Base-by-base conservation (phyloP, 2,797 vertebrate species). In the Chrysocyon brachyurus region DNA sequence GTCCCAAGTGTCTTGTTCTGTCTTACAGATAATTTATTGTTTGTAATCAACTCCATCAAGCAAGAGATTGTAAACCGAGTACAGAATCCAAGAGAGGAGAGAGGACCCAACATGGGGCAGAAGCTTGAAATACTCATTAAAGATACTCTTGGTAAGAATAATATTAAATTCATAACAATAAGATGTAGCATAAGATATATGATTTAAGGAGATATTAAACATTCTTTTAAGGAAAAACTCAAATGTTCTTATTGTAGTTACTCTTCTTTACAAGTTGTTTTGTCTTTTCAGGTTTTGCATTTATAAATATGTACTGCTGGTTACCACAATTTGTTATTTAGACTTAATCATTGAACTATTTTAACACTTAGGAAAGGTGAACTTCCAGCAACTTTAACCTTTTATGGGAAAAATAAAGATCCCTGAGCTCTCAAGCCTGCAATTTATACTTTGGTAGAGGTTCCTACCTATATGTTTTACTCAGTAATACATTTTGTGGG, bases 21-120 rank as follows among this genome's bases (percentile, higher is more conserved):
- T 97, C 97, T 98, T 99, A 83, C 97, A 99, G 99, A 99, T 99
- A 99, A 99, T 93, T 99, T 99, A 98, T 99, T 99, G 96, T 99
- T 99, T 98, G 99, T 99, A 98, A 99, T 99, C 98, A 99, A 99
- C 96, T 99, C 99, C 98, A 99, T 99, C 98, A 99, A 99, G 98
- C 99, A 99, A 98, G 99, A 99, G 98, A 99, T 99, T 87, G 99
- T 99, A 98, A 99, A 97, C 93, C 99, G 99, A 97, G 99, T 99
- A 57, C 99, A 99, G 98, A 99, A 99, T 98, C 99, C 99, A 88
- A 99, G 99, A 95, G 99, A 99, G 1, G 99, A 99, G 70, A 99
- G 99, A 94, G 99, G 99, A 98, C 99, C 99, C 98, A 99, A 98
- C 98, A 99, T 99, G 99, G 99, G 99, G 1, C 99, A 99, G 93